Conservation (phyloP, 2,113 vertebrate species). For the Gymnocephalus cernua region DNA sequence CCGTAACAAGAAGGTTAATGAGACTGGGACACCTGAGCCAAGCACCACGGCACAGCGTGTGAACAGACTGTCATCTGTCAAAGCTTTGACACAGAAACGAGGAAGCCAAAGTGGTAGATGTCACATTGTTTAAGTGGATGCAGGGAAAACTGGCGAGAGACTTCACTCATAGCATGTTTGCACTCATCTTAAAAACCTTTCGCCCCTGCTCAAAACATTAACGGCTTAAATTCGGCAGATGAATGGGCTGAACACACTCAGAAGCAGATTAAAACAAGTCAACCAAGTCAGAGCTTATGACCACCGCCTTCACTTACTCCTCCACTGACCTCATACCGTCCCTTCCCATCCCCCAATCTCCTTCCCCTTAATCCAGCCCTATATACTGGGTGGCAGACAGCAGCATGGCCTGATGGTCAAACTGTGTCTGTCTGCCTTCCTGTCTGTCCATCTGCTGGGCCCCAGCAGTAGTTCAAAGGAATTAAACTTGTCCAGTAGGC, state of each 20-base stretch:
- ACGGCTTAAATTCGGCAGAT: constrained; percentile 57
- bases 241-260: constrained; percentile 52
- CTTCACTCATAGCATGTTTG: constrained; percentile 52
- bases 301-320: constrained; percentile 68
- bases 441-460: constrained; percentile 71
- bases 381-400: constrained; percentile 62
- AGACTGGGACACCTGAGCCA: constrained; percentile 26
- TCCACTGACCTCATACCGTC: constrained; percentile 63
- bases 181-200: constrained; percentile 59
- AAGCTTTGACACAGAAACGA: constrained; percentile 32
- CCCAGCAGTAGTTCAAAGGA: constrained; percentile 43
- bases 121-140: constrained; percentile 34
- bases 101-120: constrained; percentile 53
- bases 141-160: constrained; percentile 5
- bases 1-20: background rate
- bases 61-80: constrained; percentile 39
- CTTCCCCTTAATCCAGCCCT: constrained; percentile 70
- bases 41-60: constrained; percentile 33
- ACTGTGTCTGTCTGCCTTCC: constrained; percentile 66
- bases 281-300: constrained; percentile 50
- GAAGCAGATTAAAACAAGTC: constrained; percentile 69
- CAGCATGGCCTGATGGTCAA: constrained; percentile 63
- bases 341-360: constrained; percentile 65
- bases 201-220: constrained; percentile 52
- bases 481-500: constrained; percentile 52